Percentiles rank a stretch among this genome's conserved stretches.
Conservation (phyloP, 2,797 vertebrate genomes). For the Varecia variegata region DNA sequence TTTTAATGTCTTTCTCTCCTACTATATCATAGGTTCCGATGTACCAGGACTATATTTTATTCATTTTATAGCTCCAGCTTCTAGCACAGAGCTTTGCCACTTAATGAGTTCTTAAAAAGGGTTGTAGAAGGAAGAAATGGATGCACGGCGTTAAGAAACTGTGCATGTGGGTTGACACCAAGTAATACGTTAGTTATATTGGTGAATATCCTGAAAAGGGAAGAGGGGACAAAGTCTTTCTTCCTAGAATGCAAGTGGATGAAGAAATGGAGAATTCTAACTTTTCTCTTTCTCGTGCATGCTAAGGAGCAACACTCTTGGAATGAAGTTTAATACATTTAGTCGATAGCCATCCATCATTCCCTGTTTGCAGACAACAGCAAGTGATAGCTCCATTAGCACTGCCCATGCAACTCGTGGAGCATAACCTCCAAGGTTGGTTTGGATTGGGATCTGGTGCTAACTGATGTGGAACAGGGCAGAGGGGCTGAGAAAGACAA, state of each 20-base stretch:
- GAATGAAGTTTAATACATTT: conserved; percentile 14
- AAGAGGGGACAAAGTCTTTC: background rate
- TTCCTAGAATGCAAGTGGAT: background rate
- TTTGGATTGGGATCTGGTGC: conserved; percentile 34
- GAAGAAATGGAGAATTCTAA: background rate
- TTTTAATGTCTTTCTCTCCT: conserved; percentile 24
- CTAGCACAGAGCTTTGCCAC: background rate
- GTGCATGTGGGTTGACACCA: background rate
- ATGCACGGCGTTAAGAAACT: background rate
- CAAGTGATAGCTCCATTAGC: conserved; percentile 56
- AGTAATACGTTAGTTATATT: background rate
- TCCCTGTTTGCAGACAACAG: conserved; percentile 49
- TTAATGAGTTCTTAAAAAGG: conserved; percentile 21
- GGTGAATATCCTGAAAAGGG: background rate
- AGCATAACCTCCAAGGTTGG: conserved; percentile 26
- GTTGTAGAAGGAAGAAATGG: background rate
- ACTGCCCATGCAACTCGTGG: background rate
- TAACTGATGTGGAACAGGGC: conserved; percentile 27
- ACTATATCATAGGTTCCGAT: background rate
- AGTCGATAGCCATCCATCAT: conserved; percentile 38
- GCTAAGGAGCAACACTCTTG: background rate
- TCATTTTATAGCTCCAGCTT: conserved; percentile 23
- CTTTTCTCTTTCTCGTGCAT: background rate
- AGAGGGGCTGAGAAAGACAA: conserved; percentile 21
- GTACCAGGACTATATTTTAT: background rate